Conservation (phyloP, 2,888 invertebrate species). For the Eristalis pertinax region DNA sequence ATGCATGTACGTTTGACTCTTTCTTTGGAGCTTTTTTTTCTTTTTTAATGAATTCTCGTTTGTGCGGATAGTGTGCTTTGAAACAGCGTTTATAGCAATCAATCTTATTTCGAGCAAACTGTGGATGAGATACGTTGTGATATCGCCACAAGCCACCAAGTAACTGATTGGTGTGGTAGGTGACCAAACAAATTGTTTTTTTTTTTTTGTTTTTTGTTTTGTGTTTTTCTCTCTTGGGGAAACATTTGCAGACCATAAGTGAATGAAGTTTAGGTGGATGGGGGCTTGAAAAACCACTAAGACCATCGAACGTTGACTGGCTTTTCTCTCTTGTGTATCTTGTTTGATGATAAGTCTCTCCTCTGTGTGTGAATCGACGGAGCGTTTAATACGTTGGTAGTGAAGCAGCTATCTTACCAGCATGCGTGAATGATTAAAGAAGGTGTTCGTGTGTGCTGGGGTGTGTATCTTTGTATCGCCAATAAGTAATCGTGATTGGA, state of each 20-base stretch:
- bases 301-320: conserved; percentile 18
- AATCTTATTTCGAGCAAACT: conserved; percentile 30
- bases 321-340: conserved; percentile 57
- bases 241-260: conserved; percentile 40
- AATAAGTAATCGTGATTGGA: neutral
- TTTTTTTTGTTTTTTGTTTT: conserved; percentile 16
- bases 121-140: conserved; percentile 60
- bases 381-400: neutral
- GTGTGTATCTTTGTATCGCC: conserved; percentile 8
- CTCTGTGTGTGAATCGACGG: conserved; percentile 24
- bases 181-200: conserved; percentile 50
- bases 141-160: conserved; percentile 65
- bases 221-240: conserved; percentile 32
- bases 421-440: conserved; percentile 4
- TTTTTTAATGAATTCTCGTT: neutral
- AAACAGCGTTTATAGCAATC: conserved; percentile 18
- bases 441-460: neutral
- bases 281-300: conserved; percentile 48
- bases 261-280: conserved; percentile 37
- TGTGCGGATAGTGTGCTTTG: conserved; percentile 13
- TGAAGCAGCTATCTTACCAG: neutral
- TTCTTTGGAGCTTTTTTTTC: conserved; percentile 41
- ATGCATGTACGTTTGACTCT: conserved; percentile 36
- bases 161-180: conserved; percentile 66
- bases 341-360: conserved; percentile 50